Base-by-base conservation (phyloP, 2,888 invertebrate species). In the Eilema griseolum region DNA sequence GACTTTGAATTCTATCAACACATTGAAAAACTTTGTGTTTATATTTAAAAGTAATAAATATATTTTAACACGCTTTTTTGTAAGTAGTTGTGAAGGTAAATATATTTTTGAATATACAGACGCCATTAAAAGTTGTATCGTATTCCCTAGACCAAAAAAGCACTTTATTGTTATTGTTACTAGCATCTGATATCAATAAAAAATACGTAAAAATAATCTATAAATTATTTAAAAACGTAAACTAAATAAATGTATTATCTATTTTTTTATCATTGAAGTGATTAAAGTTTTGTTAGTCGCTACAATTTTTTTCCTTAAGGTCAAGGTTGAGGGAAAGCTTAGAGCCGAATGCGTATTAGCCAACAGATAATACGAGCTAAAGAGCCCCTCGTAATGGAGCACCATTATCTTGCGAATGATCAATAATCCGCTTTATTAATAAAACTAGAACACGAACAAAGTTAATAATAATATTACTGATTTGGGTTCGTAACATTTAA, bases 331-430 rank as follows among this genome's bases (percentile, higher is more conserved):
- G 24, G 31, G 5, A 63, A 66, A 62, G 33, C 52, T 52, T 59
- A 59, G 66, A 20, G 41, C 59, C 52, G 59, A 63, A 57, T 20
- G 60, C 33, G 71, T 71, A 67, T 64, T 71, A 71, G 64, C 67
- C 67, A 26, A 52, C 41, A 67, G 71, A 67, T 71, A 64, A 71
- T 67, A 67, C 64, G 64, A 63, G 37, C 46, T 64, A 62, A 63
- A 60, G 31, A 59, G 52, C 28, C 46, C 64, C 52, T 11, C 62
- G 37, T 56, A 71, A 71, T 64, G 67, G 37, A 64, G 26, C 26
- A 23, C 71, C 67, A 71, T 67, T 67, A 67, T 67, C 71, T 33
- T 59, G 56, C 59, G 63, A 67, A 67, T 64, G 60, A 52, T 61
- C 67, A 60, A 71, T 71, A 67, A 71, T 67, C 62, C 37, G 60